These are phyloP conservation scores for Drosophila tristis DNA, from an alignment of 1,140 invertebrate species.

Conservation along the genomic window DNA sequence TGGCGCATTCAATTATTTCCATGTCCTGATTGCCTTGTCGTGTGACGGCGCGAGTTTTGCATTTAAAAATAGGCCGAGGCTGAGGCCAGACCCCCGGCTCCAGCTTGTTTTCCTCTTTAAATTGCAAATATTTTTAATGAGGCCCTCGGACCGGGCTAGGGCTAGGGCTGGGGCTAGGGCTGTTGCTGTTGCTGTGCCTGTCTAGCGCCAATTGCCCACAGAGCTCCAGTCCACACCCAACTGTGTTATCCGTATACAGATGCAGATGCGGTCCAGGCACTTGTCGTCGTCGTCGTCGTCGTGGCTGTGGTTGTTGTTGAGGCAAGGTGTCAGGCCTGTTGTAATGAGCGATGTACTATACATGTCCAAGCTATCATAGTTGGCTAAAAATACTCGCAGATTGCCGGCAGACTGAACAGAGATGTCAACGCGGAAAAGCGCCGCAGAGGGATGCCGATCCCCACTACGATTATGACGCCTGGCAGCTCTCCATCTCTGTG, in stretches of 20 bases:
- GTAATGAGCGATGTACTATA: constrained; percentile 68
- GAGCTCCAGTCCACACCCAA: constrained; percentile 30
- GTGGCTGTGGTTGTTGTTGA: not conserved
- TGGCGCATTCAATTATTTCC: constrained; percentile 80
- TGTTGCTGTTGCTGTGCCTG: not conserved
- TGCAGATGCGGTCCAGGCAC: constrained; percentile 7
- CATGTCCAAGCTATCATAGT: constrained; percentile 25
- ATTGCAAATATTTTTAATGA: constrained; percentile 79
- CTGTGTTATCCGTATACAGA: constrained; percentile 43
- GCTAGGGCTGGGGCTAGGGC: not conserved
- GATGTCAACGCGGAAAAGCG: constrained; percentile 24
- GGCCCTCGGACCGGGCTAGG: constrained; percentile 18
- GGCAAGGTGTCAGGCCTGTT: constrained; percentile 67
- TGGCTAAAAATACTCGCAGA: constrained; percentile 64
- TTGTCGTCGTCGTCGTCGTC: not conserved
- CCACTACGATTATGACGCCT: constrained; percentile 36
- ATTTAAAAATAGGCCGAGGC: constrained; percentile 72
- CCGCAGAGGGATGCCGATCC: constrained; percentile 29
- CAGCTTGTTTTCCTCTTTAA: constrained; percentile 53
- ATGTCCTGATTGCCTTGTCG: constrained; percentile 80
- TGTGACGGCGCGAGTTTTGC: constrained; percentile 70
- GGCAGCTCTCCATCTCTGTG: constrained; percentile 26
- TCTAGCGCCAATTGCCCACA: constrained; percentile 47
- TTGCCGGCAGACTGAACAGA: constrained; percentile 34
- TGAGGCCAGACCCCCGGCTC: not conserved